Evolutionary conservation across 2,888 invertebrate species (phyloP).

Genomic region (Allolobophora icterica): DNA sequence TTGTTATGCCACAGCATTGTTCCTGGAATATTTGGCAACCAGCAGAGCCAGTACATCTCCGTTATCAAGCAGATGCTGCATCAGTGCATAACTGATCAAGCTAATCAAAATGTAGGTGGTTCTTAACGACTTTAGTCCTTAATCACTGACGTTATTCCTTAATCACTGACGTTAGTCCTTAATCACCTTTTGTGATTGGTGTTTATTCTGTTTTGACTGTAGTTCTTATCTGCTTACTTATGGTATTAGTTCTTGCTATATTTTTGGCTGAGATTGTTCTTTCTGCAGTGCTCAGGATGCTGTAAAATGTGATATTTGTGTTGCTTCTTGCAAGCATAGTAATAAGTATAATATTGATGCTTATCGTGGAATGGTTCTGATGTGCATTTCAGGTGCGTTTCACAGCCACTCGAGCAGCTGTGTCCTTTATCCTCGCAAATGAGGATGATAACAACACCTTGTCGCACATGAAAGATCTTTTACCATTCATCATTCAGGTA

Average conservation of each 20-base stretch:
- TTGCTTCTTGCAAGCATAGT: too few relatives aligned
- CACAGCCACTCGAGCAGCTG: slow-evolving; percentile 69
- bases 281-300: neutral
- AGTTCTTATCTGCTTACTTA: neutral
- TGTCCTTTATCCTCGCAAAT: slow-evolving; percentile 84
- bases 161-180: too few relatives aligned
- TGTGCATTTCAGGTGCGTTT: slow-evolving; percentile 54
- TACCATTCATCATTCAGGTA: slow-evolving; percentile 71
- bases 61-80: slow-evolving; percentile 93
- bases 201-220: neutral
- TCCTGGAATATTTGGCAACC: slow-evolving; percentile 95
- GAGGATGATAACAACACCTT: slow-evolving; percentile 90
- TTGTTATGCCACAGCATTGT: slow-evolving; percentile 76
- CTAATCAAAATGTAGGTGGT: slow-evolving; percentile 72
- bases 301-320: neutral
- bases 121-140: neutral
- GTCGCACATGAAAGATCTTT: slow-evolving; percentile 84
- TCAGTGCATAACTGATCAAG: slow-evolving; percentile 78
- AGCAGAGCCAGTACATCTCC: slow-evolving; percentile 87
- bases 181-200: neutral
- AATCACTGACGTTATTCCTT: too few relatives aligned
- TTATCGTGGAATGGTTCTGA: neutral
- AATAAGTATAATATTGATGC: neutral
- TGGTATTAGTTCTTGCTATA: neutral
- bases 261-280: neutral